Base-by-base conservation (phyloP, 2,888 invertebrate genomes). In the Drosophila falleni region DNA sequence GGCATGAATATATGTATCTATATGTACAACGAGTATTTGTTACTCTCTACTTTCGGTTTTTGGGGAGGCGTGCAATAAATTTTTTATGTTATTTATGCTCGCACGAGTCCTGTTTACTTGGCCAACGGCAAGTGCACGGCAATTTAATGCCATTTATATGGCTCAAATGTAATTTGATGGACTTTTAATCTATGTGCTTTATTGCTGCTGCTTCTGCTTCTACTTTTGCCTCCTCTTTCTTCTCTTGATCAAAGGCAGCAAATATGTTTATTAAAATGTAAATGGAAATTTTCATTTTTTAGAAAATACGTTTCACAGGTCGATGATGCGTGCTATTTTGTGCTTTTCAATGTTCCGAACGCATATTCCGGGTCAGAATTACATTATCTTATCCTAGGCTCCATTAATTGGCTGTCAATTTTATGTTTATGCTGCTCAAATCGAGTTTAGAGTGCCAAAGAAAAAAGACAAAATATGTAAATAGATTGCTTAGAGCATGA, bases 121-220 rank as follows among this genome's bases (percentile, higher is more conserved):
- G 70, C 65, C 73, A 62, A 69, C 56, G 75, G 75, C 75, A 69
- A 63, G 58, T 83, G 71, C 61, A 66, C 79, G 70, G 65, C 42
- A 78, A 75, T 68, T 86, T 74, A 74, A 80, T 80, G 74, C 50
- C 77, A 71, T 87, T 87, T 77, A 87, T 81, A 72, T 81, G 69
- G 71, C 74, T 67, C 49, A 61, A 87, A 81, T 65, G 68, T 73
- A 82, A 82, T 87, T 88, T 88, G 78, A 86, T 86, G 81, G 81
- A 78, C 81, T 83, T 89, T 86, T 80, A 89, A 86, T 89, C 87
- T 86, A 74, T 86, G 75, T 78, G 53, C 71, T 81, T 76, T 83
- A 58, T 69, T 47, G 69, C 58, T 15, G 33, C 33, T 53, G 47
- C 35, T 53, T 6, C 8, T 46, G 10, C 15, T 10, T 41, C n/a